A percentile compares a stretch with the other conserved stretches of the same genome.
Evolutionary conservation across 2,797 vertebrate species (phyloP).

Genomic region (Todus mexicanus): DNA sequence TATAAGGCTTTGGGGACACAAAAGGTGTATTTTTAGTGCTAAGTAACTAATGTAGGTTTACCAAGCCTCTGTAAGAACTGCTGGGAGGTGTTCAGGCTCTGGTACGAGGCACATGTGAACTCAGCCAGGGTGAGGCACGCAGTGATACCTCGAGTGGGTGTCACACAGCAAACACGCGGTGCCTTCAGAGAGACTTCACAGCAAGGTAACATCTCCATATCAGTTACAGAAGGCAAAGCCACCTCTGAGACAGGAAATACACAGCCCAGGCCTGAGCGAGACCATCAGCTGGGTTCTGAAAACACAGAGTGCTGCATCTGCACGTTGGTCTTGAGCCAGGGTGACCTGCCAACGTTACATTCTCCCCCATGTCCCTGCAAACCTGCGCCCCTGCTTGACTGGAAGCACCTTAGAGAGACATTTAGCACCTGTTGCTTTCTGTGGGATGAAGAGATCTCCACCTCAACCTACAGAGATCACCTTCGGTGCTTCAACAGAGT

Average conservation of each 20-base stretch:
- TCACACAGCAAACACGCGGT: background rate
- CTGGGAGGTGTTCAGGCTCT: background rate
- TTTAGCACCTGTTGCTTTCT: background rate
- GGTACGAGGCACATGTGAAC: background rate
- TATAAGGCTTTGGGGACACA: background rate
- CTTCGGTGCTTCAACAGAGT: background rate
- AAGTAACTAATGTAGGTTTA: background rate
- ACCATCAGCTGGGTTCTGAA: background rate
- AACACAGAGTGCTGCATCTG: rapidly evolving
- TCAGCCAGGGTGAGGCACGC: background rate
- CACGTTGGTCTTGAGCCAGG: background rate
- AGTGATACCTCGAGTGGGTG: background rate
- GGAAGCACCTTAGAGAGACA: background rate
- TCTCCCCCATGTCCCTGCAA: background rate
- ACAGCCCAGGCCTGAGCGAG: background rate
- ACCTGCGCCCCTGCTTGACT: background rate
- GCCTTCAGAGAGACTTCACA: background rate
- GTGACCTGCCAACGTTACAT: background rate
- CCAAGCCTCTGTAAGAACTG: background rate
- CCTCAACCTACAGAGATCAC: background rate
- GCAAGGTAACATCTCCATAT: background rate
- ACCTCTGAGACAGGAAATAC: background rate
- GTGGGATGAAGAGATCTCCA: background rate
- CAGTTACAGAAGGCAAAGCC: background rate
- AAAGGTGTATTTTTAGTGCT: background rate